Conservation (phyloP, 2,113 vertebrate genomes). For the Cercopithecus mona region DNA sequence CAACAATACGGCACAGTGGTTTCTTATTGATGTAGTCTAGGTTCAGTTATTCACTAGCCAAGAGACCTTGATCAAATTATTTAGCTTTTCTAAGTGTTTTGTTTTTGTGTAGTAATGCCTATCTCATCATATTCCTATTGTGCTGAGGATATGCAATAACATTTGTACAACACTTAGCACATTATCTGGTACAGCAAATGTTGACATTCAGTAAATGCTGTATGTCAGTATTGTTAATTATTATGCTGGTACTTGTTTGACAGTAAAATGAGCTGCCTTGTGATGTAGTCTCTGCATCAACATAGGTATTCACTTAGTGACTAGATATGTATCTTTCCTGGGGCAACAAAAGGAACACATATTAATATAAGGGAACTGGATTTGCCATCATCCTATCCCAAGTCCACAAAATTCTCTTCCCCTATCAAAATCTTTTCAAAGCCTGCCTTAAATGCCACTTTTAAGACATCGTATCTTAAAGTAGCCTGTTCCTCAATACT, state of each 20-base stretch:
- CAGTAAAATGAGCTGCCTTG: constrained; percentile 8
- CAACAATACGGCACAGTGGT: too few relatives aligned
- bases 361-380: neutral
- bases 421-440: neutral
- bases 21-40: too few relatives aligned
- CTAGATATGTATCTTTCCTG: neutral
- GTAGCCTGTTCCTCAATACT: neutral
- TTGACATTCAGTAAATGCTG: neutral
- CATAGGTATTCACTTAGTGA: neutral
- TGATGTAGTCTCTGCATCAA: neutral
- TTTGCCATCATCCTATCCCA: neutral
- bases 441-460: neutral
- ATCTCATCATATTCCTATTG: neutral
- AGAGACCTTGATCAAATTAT: neutral
- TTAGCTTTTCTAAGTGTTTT: neutral
- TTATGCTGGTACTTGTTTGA: neutral
- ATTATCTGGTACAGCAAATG: neutral
- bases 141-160: neutral
- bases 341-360: neutral
- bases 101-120: neutral
- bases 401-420: neutral
- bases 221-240: neutral
- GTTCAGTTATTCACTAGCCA: neutral
- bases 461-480: neutral
- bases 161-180: neutral